phyloP scores from a whole-genome alignment of 2,113 vertebrate genomes.

The Cyanoramphus novaezelandiae region DNA sequence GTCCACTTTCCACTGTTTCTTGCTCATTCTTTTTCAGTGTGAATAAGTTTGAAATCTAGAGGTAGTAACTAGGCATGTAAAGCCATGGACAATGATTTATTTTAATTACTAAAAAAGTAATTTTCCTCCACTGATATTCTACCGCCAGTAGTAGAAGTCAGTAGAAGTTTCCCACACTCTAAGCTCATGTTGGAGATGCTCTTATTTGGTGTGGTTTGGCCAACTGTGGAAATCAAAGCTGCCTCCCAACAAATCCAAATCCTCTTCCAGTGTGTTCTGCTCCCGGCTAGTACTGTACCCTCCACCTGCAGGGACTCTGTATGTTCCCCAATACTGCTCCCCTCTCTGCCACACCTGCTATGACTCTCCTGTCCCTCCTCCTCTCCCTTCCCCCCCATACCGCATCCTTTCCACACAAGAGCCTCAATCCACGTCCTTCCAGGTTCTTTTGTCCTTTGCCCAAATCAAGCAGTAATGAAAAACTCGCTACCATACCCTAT shows the following conservation, averaged over 20 bases:
- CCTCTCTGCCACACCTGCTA: neutral
- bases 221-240: neutral
- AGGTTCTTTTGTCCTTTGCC: neutral
- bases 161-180: neutral
- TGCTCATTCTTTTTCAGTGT: neutral
- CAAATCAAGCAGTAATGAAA: neutral
- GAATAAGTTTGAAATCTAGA: neutral
- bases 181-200: neutral
- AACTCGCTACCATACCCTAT: neutral
- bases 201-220: neutral
- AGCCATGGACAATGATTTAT: neutral
- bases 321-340: neutral
- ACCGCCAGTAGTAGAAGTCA: neutral
- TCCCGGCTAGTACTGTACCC: accelerated
- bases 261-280: neutral
- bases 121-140: neutral
- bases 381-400: neutral
- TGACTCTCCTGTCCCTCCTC: neutral
- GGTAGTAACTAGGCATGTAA: neutral
- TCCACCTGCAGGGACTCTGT: neutral
- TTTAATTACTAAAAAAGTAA: neutral
- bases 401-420: accelerated
- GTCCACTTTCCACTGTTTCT: neutral
- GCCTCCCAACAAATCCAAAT: neutral
- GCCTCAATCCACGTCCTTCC: neutral